Percentiles rank a stretch among this genome's conserved stretches.
Conservation (phyloP, 1,140 invertebrate species). For the Bombus polaris region DNA sequence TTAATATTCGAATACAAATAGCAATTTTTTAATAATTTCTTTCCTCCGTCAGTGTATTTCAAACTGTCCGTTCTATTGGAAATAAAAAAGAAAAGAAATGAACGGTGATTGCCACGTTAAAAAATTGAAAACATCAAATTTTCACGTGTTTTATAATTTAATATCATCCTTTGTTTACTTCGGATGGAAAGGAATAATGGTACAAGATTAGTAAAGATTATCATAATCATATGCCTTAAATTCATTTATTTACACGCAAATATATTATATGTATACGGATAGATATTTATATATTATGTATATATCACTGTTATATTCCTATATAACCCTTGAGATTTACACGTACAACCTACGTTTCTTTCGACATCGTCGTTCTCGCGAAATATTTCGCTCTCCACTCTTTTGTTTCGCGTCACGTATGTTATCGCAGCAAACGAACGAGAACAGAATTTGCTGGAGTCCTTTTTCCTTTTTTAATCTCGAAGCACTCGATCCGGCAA, state of each 20-base stretch:
- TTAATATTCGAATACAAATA: too few relatives aligned
- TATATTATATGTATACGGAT: slow-evolving; percentile 76
- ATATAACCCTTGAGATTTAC: slow-evolving; percentile 77
- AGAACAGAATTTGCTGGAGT: neutral
- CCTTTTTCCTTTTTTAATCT: neutral
- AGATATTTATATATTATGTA: slow-evolving; percentile 62
- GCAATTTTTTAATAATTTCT: too few relatives aligned
- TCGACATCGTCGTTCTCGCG: slow-evolving; percentile 23
- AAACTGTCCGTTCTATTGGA: neutral
- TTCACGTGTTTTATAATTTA: neutral
- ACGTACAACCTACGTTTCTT: slow-evolving; percentile 65
- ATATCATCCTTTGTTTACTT: neutral
- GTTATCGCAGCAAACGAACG: neutral
- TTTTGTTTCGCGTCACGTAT: too few relatives aligned
- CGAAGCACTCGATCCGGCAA: neutral
- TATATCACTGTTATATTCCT: slow-evolving; percentile 79
- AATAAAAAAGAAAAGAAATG: neutral
- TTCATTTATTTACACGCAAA: slow-evolving; percentile 82
- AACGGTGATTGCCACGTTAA: neutral
- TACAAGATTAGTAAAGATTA: neutral
- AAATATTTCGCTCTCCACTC: neutral
- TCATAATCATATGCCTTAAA: slow-evolving; percentile 65
- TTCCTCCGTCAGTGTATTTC: too few relatives aligned
- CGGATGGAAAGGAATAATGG: neutral
- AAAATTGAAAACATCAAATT: neutral